Base-by-base conservation (phyloP, 2,113 vertebrate species). In the Melanocharis versteri region DNA sequence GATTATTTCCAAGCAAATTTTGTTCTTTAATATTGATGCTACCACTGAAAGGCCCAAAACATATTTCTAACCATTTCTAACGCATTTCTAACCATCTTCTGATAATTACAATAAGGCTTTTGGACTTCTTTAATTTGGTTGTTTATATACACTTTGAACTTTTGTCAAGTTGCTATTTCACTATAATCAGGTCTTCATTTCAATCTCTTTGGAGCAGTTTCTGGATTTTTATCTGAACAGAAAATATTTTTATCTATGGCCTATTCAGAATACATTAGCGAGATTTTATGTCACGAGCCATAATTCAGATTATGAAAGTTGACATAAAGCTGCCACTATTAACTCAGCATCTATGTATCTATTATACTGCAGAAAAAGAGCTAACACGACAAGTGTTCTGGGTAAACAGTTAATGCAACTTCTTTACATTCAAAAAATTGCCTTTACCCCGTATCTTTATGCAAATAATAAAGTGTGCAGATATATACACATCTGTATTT, bases 211-310 rank as follows among this genome's bases (percentile, higher is more conserved):
- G 35, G 22, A 57, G 15, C 30, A 40, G 19, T 76, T 51, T 64
- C 58, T 89, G 50, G 37, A 80, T 33, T 26, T 82, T 65, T n/a
- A 40, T 45, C 86, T 65, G 21, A 70, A 60, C 15, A 28, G 37
- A 72, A 83, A 35, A 42, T 47, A 66, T 66, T 76, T 81, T 64
- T 83, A 66, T 64, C 56, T 53, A 3, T 54, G 37, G 24, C 39
- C 53, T 80, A 65, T 35, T 57, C 60, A 87, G 71, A 66, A 93
- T 35, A 65, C 6, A 65, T 82, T 86, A 72, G 66, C 84, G 42
- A 93, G 42, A 88, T 95, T 94, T 97, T 83, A 66, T 91, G 47
- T 70, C 40, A 60, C 44, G 12, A 80, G 40, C 62, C 44, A 72
- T 24, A 88, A 92, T 89, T 81, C 90, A 54, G 47, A 76, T 78